Evolutionary conservation across 2,113 vertebrate species (phyloP).

Genomic region (Tautogolabrus adspersus): DNA sequence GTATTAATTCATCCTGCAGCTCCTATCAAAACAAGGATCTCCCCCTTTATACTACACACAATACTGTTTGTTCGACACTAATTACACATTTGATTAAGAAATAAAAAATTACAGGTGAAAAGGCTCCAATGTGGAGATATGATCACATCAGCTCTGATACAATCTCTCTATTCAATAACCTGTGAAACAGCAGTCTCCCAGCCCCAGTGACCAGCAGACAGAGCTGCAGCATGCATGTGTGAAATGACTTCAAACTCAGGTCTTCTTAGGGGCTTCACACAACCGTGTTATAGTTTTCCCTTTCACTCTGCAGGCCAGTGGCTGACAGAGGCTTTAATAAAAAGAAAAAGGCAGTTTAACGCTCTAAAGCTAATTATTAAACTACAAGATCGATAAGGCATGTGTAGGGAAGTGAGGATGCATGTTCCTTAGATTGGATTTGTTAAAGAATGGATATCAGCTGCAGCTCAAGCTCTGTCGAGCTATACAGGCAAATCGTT

Average conservation of each 20-base stretch:
- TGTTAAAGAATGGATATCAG: background rate
- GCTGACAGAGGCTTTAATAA: constrained; percentile 6
- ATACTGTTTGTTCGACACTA: constrained; percentile 41
- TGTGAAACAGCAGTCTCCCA: background rate
- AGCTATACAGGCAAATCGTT: background rate
- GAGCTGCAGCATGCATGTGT: constrained; percentile 7
- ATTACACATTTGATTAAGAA: constrained; percentile 59
- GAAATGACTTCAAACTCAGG: constrained; percentile 27
- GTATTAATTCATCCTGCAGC: constrained; percentile 16
- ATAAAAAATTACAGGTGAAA: constrained; percentile 32
- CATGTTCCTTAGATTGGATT: background rate
- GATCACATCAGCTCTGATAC: constrained; percentile 15
- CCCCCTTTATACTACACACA: background rate
- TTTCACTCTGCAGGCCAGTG: constrained; percentile 8
- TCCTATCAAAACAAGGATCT: constrained; percentile 32
- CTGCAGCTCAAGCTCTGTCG: no score
- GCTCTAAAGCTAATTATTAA: background rate
- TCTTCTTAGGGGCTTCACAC: constrained; percentile 16
- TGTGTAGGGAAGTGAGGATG: background rate
- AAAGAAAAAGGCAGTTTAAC: background rate
- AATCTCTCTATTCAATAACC: constrained; percentile 28
- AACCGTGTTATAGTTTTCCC: constrained; percentile 1
- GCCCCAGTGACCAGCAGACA: constrained; percentile 4
- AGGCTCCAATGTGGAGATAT: constrained; percentile 1
- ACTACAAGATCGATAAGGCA: background rate